Percentiles rank a stretch among this genome's conserved stretches.
phyloP scores from a whole-genome alignment of 2,888 invertebrate species.

The Hyposoter didymator region DNA sequence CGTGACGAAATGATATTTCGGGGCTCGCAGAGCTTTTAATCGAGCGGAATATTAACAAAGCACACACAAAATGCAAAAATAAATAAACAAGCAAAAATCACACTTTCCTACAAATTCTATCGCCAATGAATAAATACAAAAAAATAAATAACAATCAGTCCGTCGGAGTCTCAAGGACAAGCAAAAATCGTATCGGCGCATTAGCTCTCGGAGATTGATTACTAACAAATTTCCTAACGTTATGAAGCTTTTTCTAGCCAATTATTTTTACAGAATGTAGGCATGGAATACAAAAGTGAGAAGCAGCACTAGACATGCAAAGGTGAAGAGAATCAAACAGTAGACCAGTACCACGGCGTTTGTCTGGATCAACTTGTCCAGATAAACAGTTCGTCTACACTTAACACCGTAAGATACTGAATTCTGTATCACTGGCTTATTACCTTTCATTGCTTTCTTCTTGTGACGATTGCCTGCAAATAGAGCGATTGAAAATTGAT shows the following conservation, averaged over 20 bases:
- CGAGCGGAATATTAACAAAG: conserved; percentile 25
- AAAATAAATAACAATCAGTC: conserved; percentile 16
- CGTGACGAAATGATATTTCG: conserved; percentile 23
- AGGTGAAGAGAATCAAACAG: conserved; percentile 79
- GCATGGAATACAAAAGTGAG: conserved; percentile 80
- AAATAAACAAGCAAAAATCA: conserved; percentile 56
- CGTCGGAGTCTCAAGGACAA: not conserved
- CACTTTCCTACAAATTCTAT: conserved; percentile 29
- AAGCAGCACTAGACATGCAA: conserved; percentile 79
- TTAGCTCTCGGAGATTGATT: not conserved
- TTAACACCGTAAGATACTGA: conserved; percentile 77
- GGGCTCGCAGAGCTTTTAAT: not conserved
- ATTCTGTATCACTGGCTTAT: conserved; percentile 78
- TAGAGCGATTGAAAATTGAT: conserved; percentile 30
- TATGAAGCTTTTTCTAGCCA: not conserved
- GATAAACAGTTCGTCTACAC: conserved; percentile 78
- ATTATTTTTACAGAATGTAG: conserved; percentile 65
- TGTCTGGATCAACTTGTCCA: conserved; percentile 79
- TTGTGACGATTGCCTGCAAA: conserved; percentile 82
- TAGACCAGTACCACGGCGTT: conserved; percentile 79
- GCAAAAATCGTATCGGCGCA: not conserved
- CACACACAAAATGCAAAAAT: conserved; percentile 47
- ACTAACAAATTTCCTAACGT: not conserved
- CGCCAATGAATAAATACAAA: conserved; percentile 33
- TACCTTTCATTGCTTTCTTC: conserved; percentile 83